phyloP scores from a whole-genome alignment of 2,888 invertebrate genomes.

The Sipha maydis region DNA sequence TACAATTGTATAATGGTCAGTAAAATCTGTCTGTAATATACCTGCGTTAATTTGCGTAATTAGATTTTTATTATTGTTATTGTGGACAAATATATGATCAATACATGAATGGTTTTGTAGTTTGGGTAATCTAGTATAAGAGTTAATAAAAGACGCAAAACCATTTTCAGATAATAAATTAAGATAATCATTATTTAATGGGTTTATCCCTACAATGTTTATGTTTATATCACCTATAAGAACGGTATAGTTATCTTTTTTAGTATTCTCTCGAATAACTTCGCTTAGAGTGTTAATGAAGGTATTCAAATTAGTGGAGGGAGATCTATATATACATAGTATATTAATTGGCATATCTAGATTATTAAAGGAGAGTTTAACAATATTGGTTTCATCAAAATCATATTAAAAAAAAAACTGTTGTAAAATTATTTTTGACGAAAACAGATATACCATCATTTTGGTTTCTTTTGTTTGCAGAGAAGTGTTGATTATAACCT shows the following conservation, averaged over 20 bases:
- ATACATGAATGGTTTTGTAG: constrained; percentile 8
- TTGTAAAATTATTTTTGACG: constrained; percentile 9
- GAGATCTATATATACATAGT: constrained; percentile 19
- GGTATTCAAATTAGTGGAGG: constrained; percentile 2
- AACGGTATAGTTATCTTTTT: constrained; percentile 18
- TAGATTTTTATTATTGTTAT: constrained; percentile 9
- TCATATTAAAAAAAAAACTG: constrained; percentile 10
- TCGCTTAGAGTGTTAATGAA: background rate
- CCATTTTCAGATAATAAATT: constrained; percentile 26
- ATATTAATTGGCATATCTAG: constrained; percentile 7
- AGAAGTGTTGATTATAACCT: background rate
- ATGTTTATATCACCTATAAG: constrained; percentile 24
- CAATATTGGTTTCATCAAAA: constrained; percentile 16
- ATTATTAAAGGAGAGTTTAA: constrained; percentile 20
- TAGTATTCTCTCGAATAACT: background rate
- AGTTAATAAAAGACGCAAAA: constrained; percentile 34
- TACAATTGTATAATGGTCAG: background rate
- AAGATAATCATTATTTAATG: constrained; percentile 34
- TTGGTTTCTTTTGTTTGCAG: constrained; percentile 21
- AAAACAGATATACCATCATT: too few species aligned
- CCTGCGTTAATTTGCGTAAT: constrained; percentile 2
- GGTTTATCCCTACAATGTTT: background rate
- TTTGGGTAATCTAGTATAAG: constrained; percentile 27
- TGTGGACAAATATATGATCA: constrained; percentile 16
- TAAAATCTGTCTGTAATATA: constrained; percentile 22